Percentiles rank a stretch among this genome's conserved stretches.
These are phyloP conservation scores for Pseudochromis fuscus DNA, from an alignment of 2,797 vertebrate species.

Conservation along the genomic window DNA sequence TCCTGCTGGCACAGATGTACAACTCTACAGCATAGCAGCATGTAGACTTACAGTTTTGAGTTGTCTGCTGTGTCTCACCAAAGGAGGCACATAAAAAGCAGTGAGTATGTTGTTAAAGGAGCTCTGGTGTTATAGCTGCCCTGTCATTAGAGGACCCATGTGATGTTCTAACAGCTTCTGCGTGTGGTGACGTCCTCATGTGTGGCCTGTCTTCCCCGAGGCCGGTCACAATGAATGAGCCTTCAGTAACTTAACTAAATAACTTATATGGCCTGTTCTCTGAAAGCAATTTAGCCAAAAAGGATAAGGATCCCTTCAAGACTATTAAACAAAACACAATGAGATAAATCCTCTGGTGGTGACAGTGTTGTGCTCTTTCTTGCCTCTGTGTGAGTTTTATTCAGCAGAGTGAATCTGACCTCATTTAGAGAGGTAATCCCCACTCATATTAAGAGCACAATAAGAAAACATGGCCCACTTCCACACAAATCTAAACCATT, in stretches of 20 bases:
- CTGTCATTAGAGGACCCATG: constrained; percentile 53
- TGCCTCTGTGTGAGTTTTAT: neutral
- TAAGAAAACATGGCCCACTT: constrained; percentile 2
- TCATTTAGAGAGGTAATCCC: constrained; percentile 34
- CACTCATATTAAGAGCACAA: neutral
- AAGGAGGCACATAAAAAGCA: constrained; percentile 9
- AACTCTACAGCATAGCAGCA: neutral
- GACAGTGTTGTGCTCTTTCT: neutral
- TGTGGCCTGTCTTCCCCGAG: constrained; percentile 43
- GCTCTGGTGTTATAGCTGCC: constrained; percentile 30
- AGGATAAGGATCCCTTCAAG: neutral
- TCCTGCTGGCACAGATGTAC: neutral
- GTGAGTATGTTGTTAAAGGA: constrained; percentile 12
- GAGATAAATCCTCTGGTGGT: neutral
- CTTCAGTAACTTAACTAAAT: constrained; percentile 59
- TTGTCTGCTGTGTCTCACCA: neutral
- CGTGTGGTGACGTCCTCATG: constrained; percentile 48
- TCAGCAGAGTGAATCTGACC: constrained; percentile 26
- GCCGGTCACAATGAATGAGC: constrained; percentile 56
- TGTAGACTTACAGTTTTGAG: neutral
- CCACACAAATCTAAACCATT: constrained; percentile 34
- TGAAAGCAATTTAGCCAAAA: constrained; percentile 4
- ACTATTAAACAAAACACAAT: constrained; percentile 11
- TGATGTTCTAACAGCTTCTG: constrained; percentile 56
- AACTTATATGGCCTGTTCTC: constrained; percentile 41